Evolutionary conservation across 2,113 vertebrate genomes (phyloP), one percentile per base, ranked within the genome.

Genomic region (Saccopteryx leptura): DNA sequence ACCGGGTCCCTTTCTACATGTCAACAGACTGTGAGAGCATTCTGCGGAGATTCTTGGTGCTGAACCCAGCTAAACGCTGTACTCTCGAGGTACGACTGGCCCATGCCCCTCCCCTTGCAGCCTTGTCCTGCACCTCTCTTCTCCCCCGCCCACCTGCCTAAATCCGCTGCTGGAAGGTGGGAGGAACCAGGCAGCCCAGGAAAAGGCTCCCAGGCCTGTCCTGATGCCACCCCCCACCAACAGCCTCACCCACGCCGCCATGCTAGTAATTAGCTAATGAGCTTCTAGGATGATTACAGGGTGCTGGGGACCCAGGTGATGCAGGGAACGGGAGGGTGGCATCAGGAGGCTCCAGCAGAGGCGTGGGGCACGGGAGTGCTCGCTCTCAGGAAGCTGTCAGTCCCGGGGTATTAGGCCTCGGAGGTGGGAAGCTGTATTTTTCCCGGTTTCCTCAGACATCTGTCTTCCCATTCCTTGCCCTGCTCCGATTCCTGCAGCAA

Each of bases 1-100:
- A 99, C 94, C 99, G 99, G 0, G 99, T 99, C 71, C 99, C 99
- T 60, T 99, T 99, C 94, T 99, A 99, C 98, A 99, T 99, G 99
- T 99, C 99, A 3, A 99, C 99, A 0, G 99, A 99, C 96, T 99
- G 99, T 0, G 99, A 99, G 97, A 99, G 99, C 97, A 99, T 99
- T 97, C 98, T 99, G 90, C 98, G 99, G 65, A 99, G 98, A 74
- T 99, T 99, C 94, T 98, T 99, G 96, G 99, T 99, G 97, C 99
- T 99, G 88, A 99, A 99, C 95, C 99, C 99, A 0, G 93, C 99
- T 93, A 99, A 99, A 80, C 99, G 99, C 97, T 99, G 99, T 88
- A 99, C 99, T 14, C 98, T 99, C 7, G 99, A 99, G 99, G 99
- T 99, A 88, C 91, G 84, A 18, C 68, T 3, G 1, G 10, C 28